phyloP scores from a whole-genome alignment of 2,888 invertebrate species.

The Tanytarsus gracilentus region DNA sequence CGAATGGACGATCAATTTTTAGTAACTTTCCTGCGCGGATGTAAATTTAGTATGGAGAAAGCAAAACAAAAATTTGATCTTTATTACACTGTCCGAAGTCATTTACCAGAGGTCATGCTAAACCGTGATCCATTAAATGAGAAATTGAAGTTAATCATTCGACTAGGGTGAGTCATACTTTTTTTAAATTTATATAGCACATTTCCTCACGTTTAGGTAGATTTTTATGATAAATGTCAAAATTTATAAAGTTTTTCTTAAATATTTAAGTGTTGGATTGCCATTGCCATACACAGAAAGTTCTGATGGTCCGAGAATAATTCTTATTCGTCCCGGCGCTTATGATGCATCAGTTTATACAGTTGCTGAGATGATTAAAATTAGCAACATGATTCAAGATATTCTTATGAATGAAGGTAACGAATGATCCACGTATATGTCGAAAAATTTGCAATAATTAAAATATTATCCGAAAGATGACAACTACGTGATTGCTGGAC shows the following conservation, averaged over 20 bases:
- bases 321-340: conserved; percentile 43
- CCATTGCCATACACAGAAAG: conserved; percentile 34
- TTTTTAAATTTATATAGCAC: conserved; percentile 32
- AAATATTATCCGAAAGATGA: background rate
- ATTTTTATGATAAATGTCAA: conserved; percentile 32
- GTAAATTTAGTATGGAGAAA: conserved; percentile 44
- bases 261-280: conserved; percentile 32
- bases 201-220: conserved; percentile 32
- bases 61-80: conserved; percentile 45
- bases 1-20: conserved; percentile 44
- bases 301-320: conserved; percentile 41
- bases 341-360: conserved; percentile 42
- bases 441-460: background rate
- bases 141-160: conserved; percentile 31
- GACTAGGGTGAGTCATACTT: conserved; percentile 31
- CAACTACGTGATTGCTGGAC: conserved; percentile 35
- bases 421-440: conserved; percentile 42
- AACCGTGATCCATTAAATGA: conserved; percentile 31
- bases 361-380: conserved; percentile 44
- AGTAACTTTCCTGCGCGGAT: conserved; percentile 43
- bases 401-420: conserved; percentile 45
- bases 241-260: background rate
- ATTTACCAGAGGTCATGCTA: conserved; percentile 48
- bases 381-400: conserved; percentile 49
- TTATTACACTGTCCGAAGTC: conserved; percentile 45